These are phyloP conservation scores for Nestor notabilis DNA, from an alignment of 2,113 vertebrate genomes.

Conservation along the genomic window DNA sequence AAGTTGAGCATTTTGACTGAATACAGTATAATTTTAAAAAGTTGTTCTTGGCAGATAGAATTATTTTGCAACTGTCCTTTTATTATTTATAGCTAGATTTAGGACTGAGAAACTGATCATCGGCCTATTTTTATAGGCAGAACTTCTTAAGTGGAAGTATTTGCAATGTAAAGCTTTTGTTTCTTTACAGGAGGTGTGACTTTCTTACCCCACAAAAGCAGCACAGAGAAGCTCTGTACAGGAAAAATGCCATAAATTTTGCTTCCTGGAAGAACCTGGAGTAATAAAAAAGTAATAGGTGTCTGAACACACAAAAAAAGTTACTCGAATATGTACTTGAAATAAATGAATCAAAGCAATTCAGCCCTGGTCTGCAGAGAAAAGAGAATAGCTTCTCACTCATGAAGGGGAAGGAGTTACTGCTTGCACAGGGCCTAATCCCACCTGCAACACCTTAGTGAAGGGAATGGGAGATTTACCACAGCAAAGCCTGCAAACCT, in stretches of 20 bases:
- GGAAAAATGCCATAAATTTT: accelerated
- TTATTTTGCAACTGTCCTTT: not conserved
- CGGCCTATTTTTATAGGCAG: not conserved
- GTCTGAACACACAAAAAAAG: accelerated
- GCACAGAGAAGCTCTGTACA: accelerated
- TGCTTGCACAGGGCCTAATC: not conserved
- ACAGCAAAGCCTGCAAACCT: not conserved
- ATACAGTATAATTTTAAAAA: not conserved
- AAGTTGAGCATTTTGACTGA: not conserved
- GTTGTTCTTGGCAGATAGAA: not conserved
- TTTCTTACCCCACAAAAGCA: not conserved
- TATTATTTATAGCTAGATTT: not conserved
- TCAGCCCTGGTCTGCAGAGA: not conserved
- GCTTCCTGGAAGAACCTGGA: not conserved
- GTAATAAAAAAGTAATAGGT: not conserved
- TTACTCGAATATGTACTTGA: not conserved
- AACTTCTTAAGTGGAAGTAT: not conserved
- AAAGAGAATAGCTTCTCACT: not conserved
- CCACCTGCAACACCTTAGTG: not conserved
- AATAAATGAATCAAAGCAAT: not conserved
- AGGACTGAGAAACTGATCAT: not conserved
- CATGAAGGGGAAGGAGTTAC: not conserved
- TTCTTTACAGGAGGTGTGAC: not conserved
- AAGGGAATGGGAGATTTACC: not conserved
- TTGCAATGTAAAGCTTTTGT: not conserved